Evolutionary conservation across 1,140 invertebrate species (phyloP), one percentile per base, ranked within the genome.

Genomic region (Conopomorpha cramerella): DNA sequence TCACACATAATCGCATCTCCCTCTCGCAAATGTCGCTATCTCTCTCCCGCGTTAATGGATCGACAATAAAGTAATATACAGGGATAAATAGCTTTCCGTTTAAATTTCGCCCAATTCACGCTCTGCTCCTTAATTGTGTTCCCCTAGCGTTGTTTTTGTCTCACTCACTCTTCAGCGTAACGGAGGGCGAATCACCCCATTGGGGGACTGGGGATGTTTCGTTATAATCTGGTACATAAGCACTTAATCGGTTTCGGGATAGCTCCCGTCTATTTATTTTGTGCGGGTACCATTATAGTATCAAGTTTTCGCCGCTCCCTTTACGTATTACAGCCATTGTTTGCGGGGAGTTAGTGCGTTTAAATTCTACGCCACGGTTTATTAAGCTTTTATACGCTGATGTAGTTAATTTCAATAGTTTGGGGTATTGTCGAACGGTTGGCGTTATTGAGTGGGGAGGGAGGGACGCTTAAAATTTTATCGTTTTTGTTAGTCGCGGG

Each of bases 41-140:
- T 38, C 52, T 39, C 36, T 64, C 49, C 37, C 64, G 33, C 61
- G 35, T 45, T 70, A 73, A 73, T 73, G 60, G 68, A 52, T 60
- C 62, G 42, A 61, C 66, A 64, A 73, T 74, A 74, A 74, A 74
- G 66, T 74, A 74, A 74, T 74, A 65, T 55, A 62, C 54, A 51
- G n/a, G n/a, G 63, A 71, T 66, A 71, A 71, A 71, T 66, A 66
- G 64, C 62, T 66, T 64, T 71, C 61, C 66, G 60, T 58, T 71
- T 71, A 70, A 74, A 74, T 64, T 73, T 67, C 59, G 61, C 51
- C 56, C 62, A 62, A 62, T 62, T 71, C 67, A 55, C 55, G 51
- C 55, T 45, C 49, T 51, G 54, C 59, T 59, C 61, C 57, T 49
- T 74, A 70, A 70, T 70, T 66, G 63, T 50, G 56, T 53, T 61